phyloP scores from a whole-genome alignment of 2,797 vertebrate genomes.

The Halcyon chelicuti region DNA sequence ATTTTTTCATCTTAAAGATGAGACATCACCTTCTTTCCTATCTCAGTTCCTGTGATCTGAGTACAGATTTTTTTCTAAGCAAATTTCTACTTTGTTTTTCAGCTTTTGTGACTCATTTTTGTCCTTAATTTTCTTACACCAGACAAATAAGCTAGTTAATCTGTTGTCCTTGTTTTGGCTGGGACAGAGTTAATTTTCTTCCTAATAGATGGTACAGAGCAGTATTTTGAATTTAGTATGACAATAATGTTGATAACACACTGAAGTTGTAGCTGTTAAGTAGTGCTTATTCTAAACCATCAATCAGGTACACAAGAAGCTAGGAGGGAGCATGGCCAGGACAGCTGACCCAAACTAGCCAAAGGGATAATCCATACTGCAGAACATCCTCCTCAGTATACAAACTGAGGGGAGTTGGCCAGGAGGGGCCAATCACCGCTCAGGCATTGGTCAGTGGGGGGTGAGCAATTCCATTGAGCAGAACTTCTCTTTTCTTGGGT shows the following conservation, averaged over 20 bases:
- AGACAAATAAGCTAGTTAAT: background rate
- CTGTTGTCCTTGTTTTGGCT: background rate
- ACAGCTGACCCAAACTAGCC: background rate
- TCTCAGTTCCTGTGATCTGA: slow-evolving; percentile 22
- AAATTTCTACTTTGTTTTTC: background rate
- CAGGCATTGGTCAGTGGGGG: background rate
- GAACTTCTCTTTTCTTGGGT: background rate
- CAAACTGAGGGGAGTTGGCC: background rate
- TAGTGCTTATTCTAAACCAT: background rate
- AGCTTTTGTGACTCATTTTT: background rate
- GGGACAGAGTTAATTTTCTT: background rate
- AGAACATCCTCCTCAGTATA: background rate
- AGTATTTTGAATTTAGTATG: background rate
- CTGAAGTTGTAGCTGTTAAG: background rate
- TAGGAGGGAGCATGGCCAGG: background rate
- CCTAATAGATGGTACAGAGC: background rate
- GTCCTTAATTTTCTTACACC: slow-evolving; percentile 12
- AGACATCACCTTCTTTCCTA: slow-evolving; percentile 6
- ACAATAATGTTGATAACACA: background rate
- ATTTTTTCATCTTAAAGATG: slow-evolving; percentile 49
- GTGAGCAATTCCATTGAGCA: background rate
- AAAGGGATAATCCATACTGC: background rate
- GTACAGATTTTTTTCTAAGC: background rate
- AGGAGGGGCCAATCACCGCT: background rate
- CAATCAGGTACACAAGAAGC: background rate